phyloP scores from a whole-genome alignment of 2,113 vertebrate genomes.

The Melozone crissalis region DNA sequence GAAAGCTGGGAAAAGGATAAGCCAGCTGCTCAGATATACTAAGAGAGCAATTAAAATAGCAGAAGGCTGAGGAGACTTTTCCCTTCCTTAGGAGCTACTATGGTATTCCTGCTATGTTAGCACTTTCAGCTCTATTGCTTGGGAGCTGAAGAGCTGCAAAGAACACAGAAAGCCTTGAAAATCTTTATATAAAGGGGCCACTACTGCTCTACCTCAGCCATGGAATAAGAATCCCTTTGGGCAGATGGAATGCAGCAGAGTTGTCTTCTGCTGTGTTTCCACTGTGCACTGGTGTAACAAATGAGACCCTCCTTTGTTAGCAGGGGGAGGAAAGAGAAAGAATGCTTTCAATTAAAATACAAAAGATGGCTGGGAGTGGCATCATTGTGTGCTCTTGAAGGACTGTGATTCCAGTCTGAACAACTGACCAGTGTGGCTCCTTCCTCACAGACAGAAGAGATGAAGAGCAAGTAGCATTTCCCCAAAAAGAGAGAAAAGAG shows the following conservation, averaged over 20 bases:
- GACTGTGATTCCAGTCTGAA: background rate
- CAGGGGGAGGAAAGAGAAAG: background rate
- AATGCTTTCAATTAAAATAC: background rate
- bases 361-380: background rate
- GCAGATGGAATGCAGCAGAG: background rate
- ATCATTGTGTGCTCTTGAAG: background rate
- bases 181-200: background rate
- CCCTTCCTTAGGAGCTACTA: background rate
- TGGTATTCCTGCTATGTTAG: background rate
- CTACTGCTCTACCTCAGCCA: background rate
- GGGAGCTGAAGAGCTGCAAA: background rate
- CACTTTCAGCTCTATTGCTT: background rate
- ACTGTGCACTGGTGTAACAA: background rate
- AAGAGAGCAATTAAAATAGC: background rate
- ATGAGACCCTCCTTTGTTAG: background rate
- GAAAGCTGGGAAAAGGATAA: background rate
- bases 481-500: background rate
- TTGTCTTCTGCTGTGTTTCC: background rate
- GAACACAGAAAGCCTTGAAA: background rate
- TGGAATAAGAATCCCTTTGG: background rate
- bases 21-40: background rate
- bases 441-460: background rate
- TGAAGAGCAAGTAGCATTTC: background rate
- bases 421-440: background rate
- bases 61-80: background rate